Base-by-base conservation (phyloP, 2,113 vertebrate genomes). In the Motacilla alba region DNA sequence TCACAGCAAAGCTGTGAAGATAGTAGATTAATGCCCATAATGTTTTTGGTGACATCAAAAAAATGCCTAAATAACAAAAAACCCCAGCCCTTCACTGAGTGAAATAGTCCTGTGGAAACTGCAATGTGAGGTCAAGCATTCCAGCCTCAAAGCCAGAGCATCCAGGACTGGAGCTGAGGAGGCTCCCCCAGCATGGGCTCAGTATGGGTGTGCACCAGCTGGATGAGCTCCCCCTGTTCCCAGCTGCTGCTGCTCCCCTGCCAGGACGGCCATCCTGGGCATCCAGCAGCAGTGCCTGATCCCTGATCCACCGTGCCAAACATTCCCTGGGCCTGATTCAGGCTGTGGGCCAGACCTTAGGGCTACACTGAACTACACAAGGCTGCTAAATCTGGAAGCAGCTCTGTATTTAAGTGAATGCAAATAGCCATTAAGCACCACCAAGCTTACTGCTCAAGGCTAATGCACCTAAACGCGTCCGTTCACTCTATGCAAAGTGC, bases 181-280 rank as follows among this genome's bases (percentile, higher is more conserved):
- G 39, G 62, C 23, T 72, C 7, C 30, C 17, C 10, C 1, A 2
- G 33, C 26, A 15, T 0, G 1, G 64, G 19, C 9, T 16, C 44
- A 13, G 4, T 3, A 8, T 0, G 1, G 53, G 26, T 26, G 62
- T 35, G n/a, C 31, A 21, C 6, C 0, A 0, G 23, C 46, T 7
- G 3, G 46, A 28, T 11, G 72, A 44, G n/a, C 28, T 92, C 1
- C 7, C 18, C 16, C 11, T 1, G 12, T 31, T 49, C 69, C 69
- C 74, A 11, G 2, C 31, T 16, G 26, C 76, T 68, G 37, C 76
- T 17, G 31, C 37, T 52, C 10, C 39, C 55, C 72, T 15, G 46
- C 58, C 0, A 0, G 37, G 22, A 17, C 17, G 39, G 47, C 33
- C 28, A 4, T 7, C 26, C 58, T 17, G 6, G n/a, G 33, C 27